phyloP scores from a whole-genome alignment of 2,113 vertebrate genomes.

The Rhea pennata region DNA sequence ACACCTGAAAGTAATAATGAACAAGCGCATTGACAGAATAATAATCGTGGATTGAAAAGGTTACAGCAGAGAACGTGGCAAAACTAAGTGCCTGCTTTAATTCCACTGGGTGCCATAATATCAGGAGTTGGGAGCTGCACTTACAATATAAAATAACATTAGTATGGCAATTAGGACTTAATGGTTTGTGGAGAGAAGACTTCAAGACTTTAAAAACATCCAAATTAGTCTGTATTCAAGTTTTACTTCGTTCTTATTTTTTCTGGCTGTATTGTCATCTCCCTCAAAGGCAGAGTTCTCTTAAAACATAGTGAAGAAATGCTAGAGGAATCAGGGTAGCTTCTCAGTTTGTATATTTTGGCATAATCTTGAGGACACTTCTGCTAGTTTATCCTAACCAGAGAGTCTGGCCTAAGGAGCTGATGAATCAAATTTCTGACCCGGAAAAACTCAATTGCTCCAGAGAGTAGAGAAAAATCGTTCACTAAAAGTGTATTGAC shows the following conservation, averaged over 20 bases:
- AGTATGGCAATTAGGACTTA: slow-evolving; percentile 68
- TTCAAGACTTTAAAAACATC: slow-evolving; percentile 61
- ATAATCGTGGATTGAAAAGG: slow-evolving; percentile 62
- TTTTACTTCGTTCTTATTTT: background rate
- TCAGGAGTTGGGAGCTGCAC: background rate
- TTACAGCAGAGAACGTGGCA: slow-evolving; percentile 37
- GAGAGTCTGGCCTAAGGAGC: background rate
- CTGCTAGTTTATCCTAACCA: background rate
- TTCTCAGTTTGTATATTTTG: background rate
- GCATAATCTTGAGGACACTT: background rate
- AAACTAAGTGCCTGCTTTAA: slow-evolving; percentile 57
- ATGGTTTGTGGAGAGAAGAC: slow-evolving; percentile 59
- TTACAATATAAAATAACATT: slow-evolving; percentile 73
- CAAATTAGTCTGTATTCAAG: slow-evolving; percentile 18
- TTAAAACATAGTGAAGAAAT: background rate
- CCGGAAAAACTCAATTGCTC: background rate
- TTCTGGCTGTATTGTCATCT: background rate
- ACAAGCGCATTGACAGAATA: slow-evolving; percentile 32
- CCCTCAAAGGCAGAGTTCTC: background rate
- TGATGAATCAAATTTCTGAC: background rate
- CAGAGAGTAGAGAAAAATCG: background rate
- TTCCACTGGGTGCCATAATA: slow-evolving; percentile 55
- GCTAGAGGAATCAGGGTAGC: background rate
- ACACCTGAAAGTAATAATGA: slow-evolving; percentile 59
- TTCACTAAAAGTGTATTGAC: background rate